Conservation (phyloP, 2,888 invertebrate species). For the Zaprionus bogoriensis region DNA sequence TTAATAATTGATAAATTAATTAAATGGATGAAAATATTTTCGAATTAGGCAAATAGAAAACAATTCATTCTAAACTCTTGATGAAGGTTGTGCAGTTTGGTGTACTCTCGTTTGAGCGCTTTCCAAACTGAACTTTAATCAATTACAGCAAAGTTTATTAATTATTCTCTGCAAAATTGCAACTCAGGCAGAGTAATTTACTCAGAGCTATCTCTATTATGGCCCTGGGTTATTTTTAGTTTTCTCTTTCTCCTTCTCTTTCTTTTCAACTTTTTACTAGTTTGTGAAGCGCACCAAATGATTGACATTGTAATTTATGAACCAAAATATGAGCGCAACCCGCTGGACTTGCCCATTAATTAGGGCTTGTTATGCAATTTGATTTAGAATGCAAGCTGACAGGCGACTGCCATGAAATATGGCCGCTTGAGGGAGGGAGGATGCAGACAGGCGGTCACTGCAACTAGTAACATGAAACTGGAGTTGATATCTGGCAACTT, state of each 20-base stretch:
- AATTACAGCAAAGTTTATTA: not conserved
- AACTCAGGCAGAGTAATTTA: not conserved
- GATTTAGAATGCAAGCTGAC: slow-evolving; percentile 23
- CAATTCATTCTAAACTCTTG: not conserved
- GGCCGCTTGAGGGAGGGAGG: not conserved
- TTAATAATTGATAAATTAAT: no score
- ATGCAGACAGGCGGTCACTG: not conserved
- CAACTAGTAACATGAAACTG: not conserved
- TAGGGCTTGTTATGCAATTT: slow-evolving; percentile 28
- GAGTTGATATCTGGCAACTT: no score
- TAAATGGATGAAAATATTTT: no score
- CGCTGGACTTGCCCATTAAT: slow-evolving; percentile 35
- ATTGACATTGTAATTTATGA: slow-evolving; percentile 44
- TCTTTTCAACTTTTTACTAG: not conserved
- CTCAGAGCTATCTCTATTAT: not conserved
- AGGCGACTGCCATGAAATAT: slow-evolving; percentile 21
- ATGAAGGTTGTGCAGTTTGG: not conserved
- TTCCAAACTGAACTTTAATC: not conserved
- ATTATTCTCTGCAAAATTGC: not conserved
- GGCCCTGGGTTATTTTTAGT: not conserved
- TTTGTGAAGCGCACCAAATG: slow-evolving; percentile 1
- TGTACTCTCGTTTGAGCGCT: not conserved
- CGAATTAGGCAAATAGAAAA: not conserved
- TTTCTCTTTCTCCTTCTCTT: not conserved
- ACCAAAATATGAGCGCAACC: slow-evolving; percentile 10